Conservation (phyloP, 2,797 vertebrate species). For the Sandelia bainsii region DNA sequence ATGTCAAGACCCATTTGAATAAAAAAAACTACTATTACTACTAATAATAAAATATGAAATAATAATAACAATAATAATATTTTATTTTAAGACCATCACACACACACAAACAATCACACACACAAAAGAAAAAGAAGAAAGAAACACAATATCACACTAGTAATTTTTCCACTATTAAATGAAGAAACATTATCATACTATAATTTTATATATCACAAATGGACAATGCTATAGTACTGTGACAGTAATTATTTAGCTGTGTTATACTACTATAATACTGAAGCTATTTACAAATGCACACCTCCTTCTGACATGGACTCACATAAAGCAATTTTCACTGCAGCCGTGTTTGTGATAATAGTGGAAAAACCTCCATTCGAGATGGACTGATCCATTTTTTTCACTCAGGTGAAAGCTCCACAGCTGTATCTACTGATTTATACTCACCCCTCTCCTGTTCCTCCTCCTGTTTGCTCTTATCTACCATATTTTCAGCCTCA, state of each 20-base stretch:
- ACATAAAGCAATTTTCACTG: neutral
- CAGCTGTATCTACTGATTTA: conserved; percentile 9
- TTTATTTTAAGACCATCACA: no score
- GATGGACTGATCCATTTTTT: conserved; percentile 31
- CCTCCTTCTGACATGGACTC: neutral
- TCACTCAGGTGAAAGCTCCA: conserved; percentile 43
- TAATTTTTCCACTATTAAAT: conserved; percentile 67
- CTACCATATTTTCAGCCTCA: conserved; percentile 28
- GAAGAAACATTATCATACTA: neutral
- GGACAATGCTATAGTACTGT: neutral
- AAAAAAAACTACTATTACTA: neutral
- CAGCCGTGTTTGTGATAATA: conserved; percentile 37
- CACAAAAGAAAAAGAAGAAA: conserved; percentile 1
- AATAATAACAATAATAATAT: neutral
- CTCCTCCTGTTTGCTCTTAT: conserved; percentile 57
- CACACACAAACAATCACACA: conserved; percentile 31
- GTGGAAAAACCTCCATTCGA: conserved; percentile 61
- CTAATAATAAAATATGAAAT: neutral
- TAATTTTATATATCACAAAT: neutral
- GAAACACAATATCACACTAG: conserved; percentile 12
- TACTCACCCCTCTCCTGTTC: conserved; percentile 82
- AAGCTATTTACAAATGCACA: neutral
- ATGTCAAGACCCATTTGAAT: conserved; percentile 9
- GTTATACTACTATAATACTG: neutral
- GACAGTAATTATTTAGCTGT: neutral